Percentiles rank a stretch among this genome's conserved stretches.
These are phyloP conservation scores for Oscheius sp. DNA, from an alignment of 2,888 invertebrate species.

Conservation along the genomic window DNA sequence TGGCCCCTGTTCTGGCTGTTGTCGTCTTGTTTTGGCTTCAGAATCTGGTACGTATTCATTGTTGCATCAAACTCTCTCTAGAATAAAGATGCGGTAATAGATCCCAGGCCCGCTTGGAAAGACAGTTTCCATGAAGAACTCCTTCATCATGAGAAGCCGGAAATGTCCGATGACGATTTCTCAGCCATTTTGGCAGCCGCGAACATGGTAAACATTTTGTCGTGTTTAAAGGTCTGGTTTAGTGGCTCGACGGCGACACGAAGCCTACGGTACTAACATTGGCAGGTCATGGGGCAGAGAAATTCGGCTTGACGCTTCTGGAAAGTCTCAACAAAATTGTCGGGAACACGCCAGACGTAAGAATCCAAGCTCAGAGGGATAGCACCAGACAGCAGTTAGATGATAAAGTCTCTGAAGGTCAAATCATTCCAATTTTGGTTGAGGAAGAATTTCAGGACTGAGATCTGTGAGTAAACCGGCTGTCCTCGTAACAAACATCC, in stretches of 20 bases:
- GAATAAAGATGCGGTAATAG: too few species aligned
- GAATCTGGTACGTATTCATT: too few species aligned
- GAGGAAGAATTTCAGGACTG: background rate
- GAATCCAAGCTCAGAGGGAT: background rate
- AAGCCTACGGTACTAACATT: background rate
- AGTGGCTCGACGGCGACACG: background rate
- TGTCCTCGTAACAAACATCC: background rate
- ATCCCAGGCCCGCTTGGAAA: too few species aligned
- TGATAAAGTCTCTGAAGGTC: background rate
- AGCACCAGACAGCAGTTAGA: background rate
- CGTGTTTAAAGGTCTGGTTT: too few species aligned
- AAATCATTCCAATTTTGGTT: background rate
- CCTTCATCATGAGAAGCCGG: too few species aligned
- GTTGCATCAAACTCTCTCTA: too few species aligned
- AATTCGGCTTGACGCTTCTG: background rate
- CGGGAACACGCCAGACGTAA: background rate
- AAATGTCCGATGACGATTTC: too few species aligned
- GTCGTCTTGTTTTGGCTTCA: too few species aligned
- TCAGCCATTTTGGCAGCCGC: too few species aligned
- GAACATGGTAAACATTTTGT: too few species aligned
- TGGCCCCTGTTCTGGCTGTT: too few species aligned
- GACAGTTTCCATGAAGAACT: too few species aligned
- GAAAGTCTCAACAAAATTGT: background rate
- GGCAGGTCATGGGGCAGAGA: background rate
- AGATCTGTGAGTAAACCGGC: background rate